Percentiles rank a stretch among this genome's conserved stretches.
These are phyloP conservation scores for Hippocampus guttulatus DNA, from an alignment of 2,113 vertebrate species.

Conservation along the genomic window DNA sequence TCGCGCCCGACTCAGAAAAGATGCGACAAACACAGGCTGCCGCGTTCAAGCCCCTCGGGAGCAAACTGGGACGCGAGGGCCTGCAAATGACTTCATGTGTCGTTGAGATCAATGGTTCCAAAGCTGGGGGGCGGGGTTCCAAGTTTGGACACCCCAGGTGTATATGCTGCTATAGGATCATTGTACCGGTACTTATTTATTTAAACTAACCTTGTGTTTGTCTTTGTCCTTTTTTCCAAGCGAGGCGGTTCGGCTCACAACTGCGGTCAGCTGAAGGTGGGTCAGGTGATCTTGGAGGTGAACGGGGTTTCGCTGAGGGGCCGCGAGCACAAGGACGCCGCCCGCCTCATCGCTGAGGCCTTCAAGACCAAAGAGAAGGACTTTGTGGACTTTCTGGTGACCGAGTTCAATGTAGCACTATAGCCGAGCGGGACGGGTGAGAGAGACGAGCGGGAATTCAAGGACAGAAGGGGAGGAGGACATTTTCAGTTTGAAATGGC, in stretches of 20 bases:
- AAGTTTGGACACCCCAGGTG: no score
- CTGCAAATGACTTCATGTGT: not conserved
- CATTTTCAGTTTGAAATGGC: constrained; percentile 41
- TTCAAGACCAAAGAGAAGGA: constrained; percentile 95
- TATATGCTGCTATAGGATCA: not conserved
- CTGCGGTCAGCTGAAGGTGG: constrained; percentile 92
- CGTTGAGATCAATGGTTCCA: not conserved
- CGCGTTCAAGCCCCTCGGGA: not conserved
- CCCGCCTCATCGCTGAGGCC: constrained; percentile 91
- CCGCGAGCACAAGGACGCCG: constrained; percentile 89
- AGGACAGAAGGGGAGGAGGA: not conserved
- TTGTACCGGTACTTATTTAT: not conserved
- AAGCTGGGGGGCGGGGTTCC: no score
- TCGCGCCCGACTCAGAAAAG: not conserved
- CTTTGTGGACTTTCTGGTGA: constrained; percentile 92
- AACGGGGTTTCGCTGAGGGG: constrained; percentile 84
- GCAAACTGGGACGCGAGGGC: not conserved
- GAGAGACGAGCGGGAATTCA: not conserved
- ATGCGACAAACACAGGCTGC: not conserved
- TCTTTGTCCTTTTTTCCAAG: constrained; percentile 63
- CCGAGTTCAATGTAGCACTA: constrained; percentile 93
- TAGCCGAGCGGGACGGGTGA: constrained; percentile 57
- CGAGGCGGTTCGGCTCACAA: constrained; percentile 92
- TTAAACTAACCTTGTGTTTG: not conserved
- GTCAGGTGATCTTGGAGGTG: constrained; percentile 94